Base-by-base conservation (phyloP, 2,797 vertebrate genomes). In the Emydoidea blandingii region DNA sequence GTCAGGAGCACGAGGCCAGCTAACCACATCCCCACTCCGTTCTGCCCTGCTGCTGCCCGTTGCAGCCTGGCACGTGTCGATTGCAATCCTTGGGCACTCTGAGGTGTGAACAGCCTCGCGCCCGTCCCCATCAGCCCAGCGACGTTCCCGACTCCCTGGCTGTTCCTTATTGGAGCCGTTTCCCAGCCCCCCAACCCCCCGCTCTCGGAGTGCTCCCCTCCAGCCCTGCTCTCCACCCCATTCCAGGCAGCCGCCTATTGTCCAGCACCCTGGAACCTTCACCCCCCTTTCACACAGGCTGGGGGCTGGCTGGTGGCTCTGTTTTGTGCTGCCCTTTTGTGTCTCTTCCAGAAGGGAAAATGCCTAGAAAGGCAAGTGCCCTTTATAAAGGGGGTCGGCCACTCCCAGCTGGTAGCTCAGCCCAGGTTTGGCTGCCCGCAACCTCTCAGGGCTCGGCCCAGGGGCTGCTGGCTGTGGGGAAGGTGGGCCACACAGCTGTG, bases 211-310 rank as follows among this genome's bases (percentile, higher is more conserved):
- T 57, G 23, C n/a, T 18, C 11, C 85, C 57, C 78, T 72, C 41
- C 68, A 87, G 54, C 79, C 52, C 86, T 1, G 1, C 56, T 82
- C 41, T 27, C 74, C 6, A 2, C 27, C 74, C 27, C 74, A 93
- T 54, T 25, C 72, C 65, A 74, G 56, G 86, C 74, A 79, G 76
- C 79, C 68, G 88, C 83, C 83, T 53, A 91, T 47, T 81, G 92
- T 94, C 41, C 65, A 89, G 92, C 92, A 81, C 92, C 96, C 94
- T 91, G 96, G 96, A 94, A 97, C 56, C 92, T 96, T 97, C 96
- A 96, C 91, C 95, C 54, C 92, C 94, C 93, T 93, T 79, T 88
- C 0, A 1, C 79, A 68, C 0, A 0, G 85, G 97, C 96, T 91
- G 91, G 85, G 90, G 90, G 44, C 44, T 44, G 44, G 90, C 87